Percentiles rank a stretch among this genome's conserved stretches.
Conservation (phyloP, 1,140 invertebrate genomes). For the Galleria mellonella region DNA sequence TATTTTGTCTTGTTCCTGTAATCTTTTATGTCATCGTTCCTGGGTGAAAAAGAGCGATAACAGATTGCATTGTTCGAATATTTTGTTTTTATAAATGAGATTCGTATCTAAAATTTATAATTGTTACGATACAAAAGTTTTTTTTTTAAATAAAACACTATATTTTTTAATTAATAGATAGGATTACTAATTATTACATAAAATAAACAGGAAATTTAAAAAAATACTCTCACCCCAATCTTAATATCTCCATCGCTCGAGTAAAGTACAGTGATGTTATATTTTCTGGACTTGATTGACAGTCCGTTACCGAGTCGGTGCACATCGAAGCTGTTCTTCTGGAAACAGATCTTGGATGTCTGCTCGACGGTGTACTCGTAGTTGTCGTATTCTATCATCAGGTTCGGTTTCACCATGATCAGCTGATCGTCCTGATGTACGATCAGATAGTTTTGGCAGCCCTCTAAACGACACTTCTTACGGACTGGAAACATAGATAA, state of each 20-base stretch:
- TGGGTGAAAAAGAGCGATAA: no score
- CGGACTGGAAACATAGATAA: conserved; percentile 72
- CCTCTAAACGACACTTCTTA: conserved; percentile 76
- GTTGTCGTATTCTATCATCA: conserved; percentile 80
- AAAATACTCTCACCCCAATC: conserved; percentile 75
- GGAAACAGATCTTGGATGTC: conserved; percentile 79
- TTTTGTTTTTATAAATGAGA: no score
- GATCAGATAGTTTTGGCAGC: conserved; percentile 76
- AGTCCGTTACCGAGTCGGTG: conserved; percentile 80
- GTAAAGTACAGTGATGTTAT: conserved; percentile 84
- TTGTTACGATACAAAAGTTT: no score
- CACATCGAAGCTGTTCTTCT: conserved; percentile 79
- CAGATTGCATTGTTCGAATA: no score
- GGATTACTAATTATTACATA: no score
- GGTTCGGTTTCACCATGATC: conserved; percentile 77
- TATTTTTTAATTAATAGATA: no score
- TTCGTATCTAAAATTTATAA: no score
- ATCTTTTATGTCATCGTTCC: no score
- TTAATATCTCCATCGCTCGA: conserved; percentile 81
- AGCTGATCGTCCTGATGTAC: conserved; percentile 75
- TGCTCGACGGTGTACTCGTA: conserved; percentile 78
- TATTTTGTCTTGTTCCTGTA: no score
- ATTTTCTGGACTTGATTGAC: conserved; percentile 79
- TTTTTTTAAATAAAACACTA: no score
- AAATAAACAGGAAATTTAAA: background rate